Evolutionary conservation across 2,797 vertebrate species (phyloP).

Genomic region (Chelon labrosus): DNA sequence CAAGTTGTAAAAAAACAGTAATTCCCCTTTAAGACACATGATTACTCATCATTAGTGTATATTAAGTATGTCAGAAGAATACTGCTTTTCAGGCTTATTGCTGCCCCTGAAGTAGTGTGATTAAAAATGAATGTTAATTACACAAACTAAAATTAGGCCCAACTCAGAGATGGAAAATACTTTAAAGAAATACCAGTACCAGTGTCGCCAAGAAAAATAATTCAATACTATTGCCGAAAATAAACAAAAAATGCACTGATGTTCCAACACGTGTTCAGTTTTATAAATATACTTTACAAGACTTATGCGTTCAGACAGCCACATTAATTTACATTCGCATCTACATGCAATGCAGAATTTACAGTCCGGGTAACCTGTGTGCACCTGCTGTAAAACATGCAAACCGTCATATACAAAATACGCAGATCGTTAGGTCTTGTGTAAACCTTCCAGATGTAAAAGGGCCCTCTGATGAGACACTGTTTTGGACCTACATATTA

Average conservation of each 20-base stretch:
- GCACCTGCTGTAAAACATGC: background rate
- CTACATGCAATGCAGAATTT: background rate
- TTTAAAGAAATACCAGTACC: background rate
- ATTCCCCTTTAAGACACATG: background rate
- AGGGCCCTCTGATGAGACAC: background rate
- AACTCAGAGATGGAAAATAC: background rate
- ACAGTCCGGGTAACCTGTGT: background rate
- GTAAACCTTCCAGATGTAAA: background rate
- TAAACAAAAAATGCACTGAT: background rate
- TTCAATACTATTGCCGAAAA: no score
- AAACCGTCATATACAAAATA: background rate
- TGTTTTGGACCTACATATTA: background rate
- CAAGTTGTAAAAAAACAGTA: no score
- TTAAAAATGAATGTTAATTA: background rate
- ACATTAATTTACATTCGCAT: background rate
- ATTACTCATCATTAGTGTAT: conserved; percentile 5
- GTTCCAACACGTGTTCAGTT: background rate
- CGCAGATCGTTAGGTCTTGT: background rate
- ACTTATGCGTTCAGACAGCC: background rate
- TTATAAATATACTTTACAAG: background rate
- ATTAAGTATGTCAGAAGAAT: background rate
- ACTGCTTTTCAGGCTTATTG: background rate
- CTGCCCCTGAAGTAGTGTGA: background rate
- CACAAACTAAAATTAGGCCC: background rate
- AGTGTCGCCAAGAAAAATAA: background rate